Base-by-base conservation (phyloP, 2,113 vertebrate species). In the Onychostoma macrolepis region DNA sequence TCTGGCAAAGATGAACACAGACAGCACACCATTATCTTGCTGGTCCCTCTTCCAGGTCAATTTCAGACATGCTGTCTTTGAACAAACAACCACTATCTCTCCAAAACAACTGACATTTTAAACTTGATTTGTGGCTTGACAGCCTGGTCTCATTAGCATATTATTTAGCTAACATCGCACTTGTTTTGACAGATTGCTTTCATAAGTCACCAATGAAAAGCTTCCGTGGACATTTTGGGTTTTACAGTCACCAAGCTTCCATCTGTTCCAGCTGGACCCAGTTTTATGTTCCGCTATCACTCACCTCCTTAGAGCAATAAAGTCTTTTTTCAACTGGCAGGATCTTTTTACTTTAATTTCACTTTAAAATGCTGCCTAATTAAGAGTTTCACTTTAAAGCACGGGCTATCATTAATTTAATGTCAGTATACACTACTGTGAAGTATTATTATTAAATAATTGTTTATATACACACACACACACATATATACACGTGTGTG, bases 161-260 rank as follows among this genome's bases (percentile, higher is more conserved):
- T 93, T 91, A 92, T 93, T 92, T 89, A 90, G 92, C 94, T 92
- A 94, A 93, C 91, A 88, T 86, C 82, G 89, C 87, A 90, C 93
- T 95, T 94, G 94, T 94, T 95, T 93, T 94, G 94, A 96, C 94
- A 94, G 92, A 94, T 94, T 91, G 93, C 94, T 95, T 94, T 95
- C 94, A 95, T 96, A 96, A 95, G 94, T 95, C 94, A 95, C 93
- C 87, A 89, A 90, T 94, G 93, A 94, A 90, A 93, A 93, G 92
- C 93, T 94, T 93, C 90, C 91, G 87, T 86, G 91, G 94, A 94
- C 94, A 93, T 94, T 95, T 94, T 92, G 92, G 91, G 90, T 94
- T 96, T 96, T 95, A 95, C 94, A 94, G 93, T 96, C 94, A 94
- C 94, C 92, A 89, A 92, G 93, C 90, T 92, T 95, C 94, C 95